Percentiles rank a stretch among this genome's conserved stretches.
phyloP scores from a whole-genome alignment of 2,797 vertebrate species.

The Buphagus erythrorhynchus region DNA sequence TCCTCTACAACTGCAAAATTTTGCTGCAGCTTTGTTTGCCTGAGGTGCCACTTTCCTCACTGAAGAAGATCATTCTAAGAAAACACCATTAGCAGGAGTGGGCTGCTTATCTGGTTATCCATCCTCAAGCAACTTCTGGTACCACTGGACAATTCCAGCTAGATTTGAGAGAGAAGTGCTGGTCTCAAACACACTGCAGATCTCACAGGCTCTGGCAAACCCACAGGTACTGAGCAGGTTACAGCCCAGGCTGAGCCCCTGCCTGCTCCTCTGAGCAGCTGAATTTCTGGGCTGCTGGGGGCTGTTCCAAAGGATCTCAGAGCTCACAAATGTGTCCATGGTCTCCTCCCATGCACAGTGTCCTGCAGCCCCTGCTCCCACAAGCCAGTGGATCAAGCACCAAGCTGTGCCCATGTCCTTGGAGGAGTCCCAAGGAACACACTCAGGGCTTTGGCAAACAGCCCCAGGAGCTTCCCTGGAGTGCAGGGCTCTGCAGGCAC shows the following conservation, averaged over 20 bases:
- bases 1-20: background rate
- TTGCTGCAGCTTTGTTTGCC: background rate
- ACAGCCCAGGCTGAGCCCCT: rapidly evolving
- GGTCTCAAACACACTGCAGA: background rate
- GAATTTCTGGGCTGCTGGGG: background rate
- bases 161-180: background rate
- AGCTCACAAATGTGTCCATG: rapidly evolving
- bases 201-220: background rate
- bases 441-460: rapidly evolving
- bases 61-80: background rate
- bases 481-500: rapidly evolving
- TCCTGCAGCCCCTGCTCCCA: background rate
- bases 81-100: background rate
- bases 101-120: background rate
- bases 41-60: background rate
- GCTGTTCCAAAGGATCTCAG: background rate
- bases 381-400: background rate
- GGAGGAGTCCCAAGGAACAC: background rate
- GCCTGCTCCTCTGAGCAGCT: rapidly evolving
- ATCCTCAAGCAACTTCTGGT: background rate
- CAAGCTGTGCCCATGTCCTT: rapidly evolving
- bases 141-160: background rate
- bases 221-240: background rate
- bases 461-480: background rate
- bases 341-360: rapidly evolving